phyloP scores from a whole-genome alignment of 2,797 vertebrate genomes.

The Falco peregrinus region DNA sequence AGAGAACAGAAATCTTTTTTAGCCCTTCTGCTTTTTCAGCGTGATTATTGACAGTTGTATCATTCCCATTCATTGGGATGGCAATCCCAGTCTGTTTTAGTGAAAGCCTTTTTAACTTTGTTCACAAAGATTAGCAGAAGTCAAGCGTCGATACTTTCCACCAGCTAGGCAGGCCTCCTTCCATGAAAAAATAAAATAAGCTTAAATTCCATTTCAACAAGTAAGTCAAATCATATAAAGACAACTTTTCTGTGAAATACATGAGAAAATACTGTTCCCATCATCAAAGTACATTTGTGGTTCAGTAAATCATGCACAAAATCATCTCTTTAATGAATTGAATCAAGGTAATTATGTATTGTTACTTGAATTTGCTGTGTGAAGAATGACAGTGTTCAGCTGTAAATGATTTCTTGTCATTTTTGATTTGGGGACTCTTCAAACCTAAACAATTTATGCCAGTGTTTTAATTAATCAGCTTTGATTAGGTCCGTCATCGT shows the following conservation, averaged over 20 bases:
- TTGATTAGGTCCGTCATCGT: background rate
- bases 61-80: background rate
- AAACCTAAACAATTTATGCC: background rate
- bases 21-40: constrained; percentile 32
- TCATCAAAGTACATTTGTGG: background rate
- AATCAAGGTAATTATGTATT: background rate
- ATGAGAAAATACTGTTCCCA: background rate
- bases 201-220: background rate
- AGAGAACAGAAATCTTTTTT: constrained; percentile 41
- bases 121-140: background rate
- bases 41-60: background rate
- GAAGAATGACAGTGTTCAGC: background rate
- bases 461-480: background rate
- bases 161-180: background rate
- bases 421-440: background rate
- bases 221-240: background rate
- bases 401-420: background rate
- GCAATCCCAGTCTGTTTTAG: background rate
- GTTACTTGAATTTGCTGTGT: background rate
- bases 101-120: background rate
- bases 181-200: background rate
- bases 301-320: background rate
- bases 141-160: background rate
- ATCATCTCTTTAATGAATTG: background rate
- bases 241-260: background rate